Evolutionary conservation across 2,113 vertebrate species (phyloP).

Genomic region (Oreamnos americanus): DNA sequence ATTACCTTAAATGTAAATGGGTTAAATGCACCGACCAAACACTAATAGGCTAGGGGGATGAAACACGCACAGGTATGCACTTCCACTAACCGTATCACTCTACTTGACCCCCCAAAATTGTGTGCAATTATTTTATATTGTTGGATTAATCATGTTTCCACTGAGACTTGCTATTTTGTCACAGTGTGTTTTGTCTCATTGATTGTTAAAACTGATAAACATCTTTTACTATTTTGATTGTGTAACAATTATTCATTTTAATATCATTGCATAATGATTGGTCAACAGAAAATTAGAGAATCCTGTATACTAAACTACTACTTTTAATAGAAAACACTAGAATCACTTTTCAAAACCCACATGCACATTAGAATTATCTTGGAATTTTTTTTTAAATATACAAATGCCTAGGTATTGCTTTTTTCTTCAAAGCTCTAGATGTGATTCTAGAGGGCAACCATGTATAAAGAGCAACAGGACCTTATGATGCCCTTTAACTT

Average conservation of each 20-base stretch:
- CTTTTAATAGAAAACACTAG: neutral
- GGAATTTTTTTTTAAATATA: neutral
- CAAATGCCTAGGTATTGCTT: neutral
- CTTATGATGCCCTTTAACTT: neutral
- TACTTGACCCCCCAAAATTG: neutral
- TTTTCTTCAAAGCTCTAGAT: neutral
- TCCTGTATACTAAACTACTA: neutral
- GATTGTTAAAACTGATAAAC: neutral
- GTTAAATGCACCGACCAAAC: neutral
- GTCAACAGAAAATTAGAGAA: neutral
- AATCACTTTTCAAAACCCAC: neutral
- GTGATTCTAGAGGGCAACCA: neutral
- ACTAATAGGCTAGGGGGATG: neutral
- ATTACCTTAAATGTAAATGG: neutral
- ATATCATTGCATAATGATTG: neutral
- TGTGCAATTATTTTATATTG: neutral
- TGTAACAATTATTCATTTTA: neutral
- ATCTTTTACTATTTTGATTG: neutral
- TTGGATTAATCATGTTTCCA: neutral
- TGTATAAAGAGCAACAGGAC: neutral
- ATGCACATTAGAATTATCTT: neutral
- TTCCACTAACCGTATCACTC: neutral
- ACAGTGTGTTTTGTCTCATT: neutral
- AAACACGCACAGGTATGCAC: neutral
- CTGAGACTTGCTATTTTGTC: neutral